Base-by-base conservation (phyloP, 1,140 invertebrate genomes). In the Archivesica marissinica region DNA sequence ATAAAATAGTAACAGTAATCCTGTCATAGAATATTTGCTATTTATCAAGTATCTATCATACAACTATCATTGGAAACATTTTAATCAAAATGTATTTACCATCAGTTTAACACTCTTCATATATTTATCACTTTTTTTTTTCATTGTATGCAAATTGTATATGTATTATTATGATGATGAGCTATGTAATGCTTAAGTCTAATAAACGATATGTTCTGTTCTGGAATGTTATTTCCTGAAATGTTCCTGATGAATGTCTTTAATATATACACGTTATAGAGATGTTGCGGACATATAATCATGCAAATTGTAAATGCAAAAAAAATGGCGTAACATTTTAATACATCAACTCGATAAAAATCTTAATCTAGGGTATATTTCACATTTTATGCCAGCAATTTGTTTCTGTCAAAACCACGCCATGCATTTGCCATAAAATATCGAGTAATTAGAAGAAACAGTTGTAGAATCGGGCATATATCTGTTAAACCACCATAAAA, bases 371-470 rank as follows among this genome's bases (percentile, higher is more conserved):
- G 2, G 25, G 28, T 39, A 70, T 70, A 81, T 72, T 56, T 81
- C 61, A 81, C 47, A 68, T 41, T 70, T 54, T 72, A 81, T 72
- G 28, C 52, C 79, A 72, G 64, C 79, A 81, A 81, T 81, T 81
- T 81, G 79, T 72, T 81, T 81, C 68, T 72, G 79, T 61, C 64
- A 72, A 64, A 79, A 44, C 9, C 39, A 28, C 79, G 30, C 61
- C 79, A 52, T 81, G 44, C 44, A 54, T 81, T 81, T 72, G 79
- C 79, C 79, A 81, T 81, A 81, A 81, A 81, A 47, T 72, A 38
- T 23, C 33, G 52, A 70, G 61, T 81, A 81, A 81, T 81, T 81
- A 72, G 56, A 66, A 28, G 28, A 17, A 70, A 33, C 66, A 41
- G 64, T 72, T 20, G 61, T 72, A 59, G 47, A 68, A 68, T 61